Base-by-base conservation (phyloP, 1,140 invertebrate species). In the Coboldia fuscipes region DNA sequence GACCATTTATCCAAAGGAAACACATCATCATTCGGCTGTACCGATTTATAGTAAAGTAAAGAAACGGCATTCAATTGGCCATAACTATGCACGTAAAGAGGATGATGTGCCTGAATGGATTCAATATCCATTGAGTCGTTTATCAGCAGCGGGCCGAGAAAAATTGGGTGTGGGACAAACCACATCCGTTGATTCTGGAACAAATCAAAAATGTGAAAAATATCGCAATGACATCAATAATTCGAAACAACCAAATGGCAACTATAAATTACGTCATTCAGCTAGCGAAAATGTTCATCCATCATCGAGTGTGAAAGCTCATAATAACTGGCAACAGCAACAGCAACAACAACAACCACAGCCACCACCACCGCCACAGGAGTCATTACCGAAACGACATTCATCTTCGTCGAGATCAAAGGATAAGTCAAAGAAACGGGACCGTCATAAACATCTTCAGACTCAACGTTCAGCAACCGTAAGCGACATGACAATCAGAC, bases 391-490 rank as follows among this genome's bases (percentile, higher is more conserved):
- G n/a, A n/a, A n/a, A n/a, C n/a, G n/a, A n/a, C n/a, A n/a, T n/a
- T n/a, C n/a, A n/a, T n/a, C n/a, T n/a, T n/a, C n/a, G n/a, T n/a
- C n/a, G n/a, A n/a, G n/a, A n/a, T n/a, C n/a, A 31, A 41, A 37
- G 29, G 15, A 24, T 20, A 23, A 9, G 14, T 14, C 23, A 20
- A 35, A 14, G 10, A 49, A 52, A 27, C 42, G 46, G 12, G 51
- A 54, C 31, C 46, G 52, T 2, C 52, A 51, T 19, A 45, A 50
- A 5, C 50, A 49, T 38, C 50, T 51, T 41, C 52, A 55, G 26
- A 54, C 52, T 21, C 52, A 55, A 30, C 43, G 52, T 33, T 54
- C 51, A 17, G 52, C 52, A 34, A 55, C 52, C 16, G 50, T 54
- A 8, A 46, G 50, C 12, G 52, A 55, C 34, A 55, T 55, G 50